These are phyloP conservation scores for Metopia argyrocephala DNA, from an alignment of 2,888 invertebrate genomes.

Conservation along the genomic window DNA sequence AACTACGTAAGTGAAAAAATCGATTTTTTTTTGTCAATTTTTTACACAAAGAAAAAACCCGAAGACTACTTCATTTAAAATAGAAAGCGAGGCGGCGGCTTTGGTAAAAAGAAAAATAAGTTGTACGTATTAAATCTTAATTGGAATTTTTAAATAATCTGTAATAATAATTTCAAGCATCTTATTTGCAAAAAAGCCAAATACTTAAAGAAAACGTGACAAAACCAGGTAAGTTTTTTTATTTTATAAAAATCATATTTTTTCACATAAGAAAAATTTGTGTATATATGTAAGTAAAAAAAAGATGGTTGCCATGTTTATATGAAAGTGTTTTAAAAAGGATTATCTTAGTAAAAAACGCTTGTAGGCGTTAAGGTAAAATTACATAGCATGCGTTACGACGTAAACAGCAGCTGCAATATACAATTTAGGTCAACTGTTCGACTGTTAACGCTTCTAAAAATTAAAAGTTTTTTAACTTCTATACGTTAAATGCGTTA, in stretches of 20 bases:
- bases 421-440: no score
- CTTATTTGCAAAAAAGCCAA: conserved; percentile 11
- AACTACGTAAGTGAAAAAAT: conserved; percentile 61
- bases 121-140: conserved; percentile 40
- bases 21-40: conserved; percentile 63
- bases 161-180: conserved; percentile 32
- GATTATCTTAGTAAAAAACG: no score
- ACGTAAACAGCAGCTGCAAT: no score
- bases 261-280: conserved; percentile 20
- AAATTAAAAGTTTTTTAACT: no score
- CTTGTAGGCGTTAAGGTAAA: no score
- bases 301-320: conserved; percentile 43
- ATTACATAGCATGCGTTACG: no score
- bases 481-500: no score
- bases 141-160: conserved; percentile 26
- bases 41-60: conserved; percentile 48
- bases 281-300: conserved; percentile 44
- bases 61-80: conserved; percentile 47
- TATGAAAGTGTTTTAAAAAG: no score
- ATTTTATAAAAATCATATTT: conserved; percentile 32
- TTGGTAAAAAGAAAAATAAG: conserved; percentile 57
- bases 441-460: no score
- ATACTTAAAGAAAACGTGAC: conserved; percentile 4
- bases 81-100: conserved; percentile 65
- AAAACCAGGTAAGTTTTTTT: conserved; percentile 58